Conservation (phyloP, 2,797 vertebrate species). For the Gadopsis marmoratus region DNA sequence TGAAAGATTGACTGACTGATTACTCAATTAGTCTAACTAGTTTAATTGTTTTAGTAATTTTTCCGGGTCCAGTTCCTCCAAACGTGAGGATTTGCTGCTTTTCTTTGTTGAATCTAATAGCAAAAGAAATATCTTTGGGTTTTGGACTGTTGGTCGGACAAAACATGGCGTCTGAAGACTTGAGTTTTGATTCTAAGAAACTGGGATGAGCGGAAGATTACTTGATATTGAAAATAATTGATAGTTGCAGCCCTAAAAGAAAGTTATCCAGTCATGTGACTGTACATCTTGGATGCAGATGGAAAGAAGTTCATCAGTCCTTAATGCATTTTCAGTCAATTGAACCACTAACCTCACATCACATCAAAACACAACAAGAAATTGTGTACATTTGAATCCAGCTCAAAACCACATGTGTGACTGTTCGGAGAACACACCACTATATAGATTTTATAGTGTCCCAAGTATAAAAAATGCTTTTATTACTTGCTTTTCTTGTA, state of each 20-base stretch:
- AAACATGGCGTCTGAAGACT: not conserved
- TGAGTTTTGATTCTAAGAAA: not conserved
- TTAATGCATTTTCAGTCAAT: too few species aligned
- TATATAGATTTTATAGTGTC: not conserved
- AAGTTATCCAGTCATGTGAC: not conserved
- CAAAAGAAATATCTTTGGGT: not conserved
- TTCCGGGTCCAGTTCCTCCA: not conserved
- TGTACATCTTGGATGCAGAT: not conserved
- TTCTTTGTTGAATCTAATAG: not conserved
- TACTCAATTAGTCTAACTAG: not conserved
- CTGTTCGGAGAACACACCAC: not conserved
- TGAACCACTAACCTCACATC: not conserved
- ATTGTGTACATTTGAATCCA: not conserved
- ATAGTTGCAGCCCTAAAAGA: not conserved
- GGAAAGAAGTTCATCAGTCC: not conserved
- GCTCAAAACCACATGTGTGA: not conserved
- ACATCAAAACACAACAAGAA: not conserved
- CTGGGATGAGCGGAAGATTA: not conserved
- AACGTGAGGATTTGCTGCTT: not conserved
- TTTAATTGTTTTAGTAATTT: not conserved
- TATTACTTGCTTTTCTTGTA: not conserved
- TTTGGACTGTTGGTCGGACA: not conserved
- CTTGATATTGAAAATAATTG: not conserved
- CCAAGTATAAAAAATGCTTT: not conserved
- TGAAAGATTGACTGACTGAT: not conserved